phyloP scores from a whole-genome alignment of 1,140 invertebrate genomes.

The Diachasma alloeum region DNA sequence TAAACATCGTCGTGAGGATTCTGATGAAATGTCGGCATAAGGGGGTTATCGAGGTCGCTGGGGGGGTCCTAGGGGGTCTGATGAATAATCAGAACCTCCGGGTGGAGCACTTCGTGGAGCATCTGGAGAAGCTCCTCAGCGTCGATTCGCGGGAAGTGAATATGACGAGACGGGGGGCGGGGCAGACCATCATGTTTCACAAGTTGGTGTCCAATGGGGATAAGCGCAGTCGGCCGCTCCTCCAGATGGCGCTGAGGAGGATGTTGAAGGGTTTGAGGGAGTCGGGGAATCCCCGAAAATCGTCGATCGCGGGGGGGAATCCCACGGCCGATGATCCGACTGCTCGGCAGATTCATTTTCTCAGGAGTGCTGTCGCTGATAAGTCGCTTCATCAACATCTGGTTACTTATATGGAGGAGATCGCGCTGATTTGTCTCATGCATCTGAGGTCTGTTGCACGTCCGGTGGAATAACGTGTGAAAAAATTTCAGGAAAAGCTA shows the following conservation, averaged over 20 bases:
- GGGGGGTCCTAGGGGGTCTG: conserved; percentile 67
- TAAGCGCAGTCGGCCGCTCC: conserved; percentile 56
- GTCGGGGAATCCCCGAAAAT: neutral
- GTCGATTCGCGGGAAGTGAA: conserved; percentile 49
- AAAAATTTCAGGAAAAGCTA: too few species aligned
- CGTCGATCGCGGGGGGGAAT: conserved; percentile 7
- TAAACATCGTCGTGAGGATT: conserved; percentile 70
- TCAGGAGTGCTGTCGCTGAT: conserved; percentile 66
- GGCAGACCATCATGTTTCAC: conserved; percentile 78
- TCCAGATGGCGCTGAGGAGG: conserved; percentile 54
- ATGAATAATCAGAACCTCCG: conserved; percentile 44
- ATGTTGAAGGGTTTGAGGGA: conserved; percentile 43
- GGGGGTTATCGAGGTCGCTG: conserved; percentile 80
- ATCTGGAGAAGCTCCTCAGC: conserved; percentile 43
- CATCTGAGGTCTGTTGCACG: too few species aligned
- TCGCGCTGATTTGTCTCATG: conserved; percentile 62
- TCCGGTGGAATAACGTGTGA: too few species aligned
- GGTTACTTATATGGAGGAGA: conserved; percentile 57
- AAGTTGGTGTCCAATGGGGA: conserved; percentile 75
- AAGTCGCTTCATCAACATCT: conserved; percentile 62
- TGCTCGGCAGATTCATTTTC: conserved; percentile 66
- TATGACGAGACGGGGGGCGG: conserved; percentile 79
- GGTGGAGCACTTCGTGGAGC: conserved; percentile 38
- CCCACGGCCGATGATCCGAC: conserved; percentile 46
- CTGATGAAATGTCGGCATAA: conserved; percentile 80